Evolutionary conservation across 1,140 invertebrate genomes (phyloP).

Genomic region (Eriocheir sinensis): DNA sequence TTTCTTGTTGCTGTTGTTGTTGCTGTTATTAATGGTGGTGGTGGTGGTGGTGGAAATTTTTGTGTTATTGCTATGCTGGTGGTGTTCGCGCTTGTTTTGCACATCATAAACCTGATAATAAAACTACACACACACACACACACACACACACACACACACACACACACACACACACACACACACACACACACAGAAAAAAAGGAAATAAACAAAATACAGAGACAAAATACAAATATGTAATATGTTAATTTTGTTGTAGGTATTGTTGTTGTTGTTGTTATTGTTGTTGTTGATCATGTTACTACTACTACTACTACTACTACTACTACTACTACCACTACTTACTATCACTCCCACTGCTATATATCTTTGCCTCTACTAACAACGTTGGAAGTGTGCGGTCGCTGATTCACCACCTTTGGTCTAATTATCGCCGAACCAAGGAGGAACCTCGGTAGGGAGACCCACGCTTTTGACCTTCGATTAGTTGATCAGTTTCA

Average conservation of each 20-base stretch:
- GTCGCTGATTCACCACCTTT: background rate
- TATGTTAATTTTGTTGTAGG: too few relatives aligned
- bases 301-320: background rate
- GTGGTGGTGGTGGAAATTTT: constrained; percentile 31
- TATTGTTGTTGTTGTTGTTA: too few relatives aligned
- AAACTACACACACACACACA: background rate
- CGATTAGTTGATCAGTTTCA: background rate
- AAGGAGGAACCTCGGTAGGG: too few relatives aligned
- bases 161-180: constrained; percentile 44
- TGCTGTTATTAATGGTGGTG: background rate
- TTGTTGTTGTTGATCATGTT: too few relatives aligned
- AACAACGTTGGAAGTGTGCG: too few relatives aligned
- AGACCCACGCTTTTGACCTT: background rate
- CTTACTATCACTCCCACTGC: too few relatives aligned
- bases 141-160: constrained; percentile 30
- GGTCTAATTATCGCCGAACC: too few relatives aligned
- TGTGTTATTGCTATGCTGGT: background rate
- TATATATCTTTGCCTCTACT: too few relatives aligned
- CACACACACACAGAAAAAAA: too few relatives aligned
- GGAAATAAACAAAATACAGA: too few relatives aligned
- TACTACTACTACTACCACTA: too few relatives aligned
- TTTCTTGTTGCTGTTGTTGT: constrained; percentile 24
- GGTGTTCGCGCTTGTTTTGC: too few relatives aligned
- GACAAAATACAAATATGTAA: background rate
- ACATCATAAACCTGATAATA: background rate